phyloP scores from a whole-genome alignment of 2,113 vertebrate species.

The Chloroceryle aenea region DNA sequence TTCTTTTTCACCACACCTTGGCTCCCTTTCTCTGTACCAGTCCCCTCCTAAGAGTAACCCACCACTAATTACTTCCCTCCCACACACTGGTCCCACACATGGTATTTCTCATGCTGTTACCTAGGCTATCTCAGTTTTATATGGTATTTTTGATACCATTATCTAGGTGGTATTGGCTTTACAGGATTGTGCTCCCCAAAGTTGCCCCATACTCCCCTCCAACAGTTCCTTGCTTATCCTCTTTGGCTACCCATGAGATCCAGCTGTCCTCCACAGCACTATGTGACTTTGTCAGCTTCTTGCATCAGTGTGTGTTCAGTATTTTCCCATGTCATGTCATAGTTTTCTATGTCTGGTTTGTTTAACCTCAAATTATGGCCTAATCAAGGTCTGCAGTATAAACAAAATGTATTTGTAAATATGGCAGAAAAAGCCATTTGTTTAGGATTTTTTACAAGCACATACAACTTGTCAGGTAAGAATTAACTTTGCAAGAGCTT shows the following conservation, averaged over 20 bases:
- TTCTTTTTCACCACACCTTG: neutral
- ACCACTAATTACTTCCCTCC: neutral
- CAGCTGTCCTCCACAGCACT: neutral
- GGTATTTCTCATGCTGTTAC: neutral
- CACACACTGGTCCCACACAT: neutral
- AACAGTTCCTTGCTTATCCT: neutral
- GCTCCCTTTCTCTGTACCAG: neutral
- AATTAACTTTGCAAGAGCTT: neutral
- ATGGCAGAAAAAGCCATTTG: neutral
- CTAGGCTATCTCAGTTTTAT: neutral
- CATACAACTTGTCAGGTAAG: neutral
- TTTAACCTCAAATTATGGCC: neutral
- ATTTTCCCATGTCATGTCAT: neutral
- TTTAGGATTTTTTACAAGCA: neutral
- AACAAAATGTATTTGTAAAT: neutral
- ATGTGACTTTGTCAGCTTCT: neutral
- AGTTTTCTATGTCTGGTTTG: neutral
- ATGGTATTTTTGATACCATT: neutral
- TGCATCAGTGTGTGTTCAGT: neutral
- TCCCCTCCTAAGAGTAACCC: accelerated
- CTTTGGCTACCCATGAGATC: neutral
- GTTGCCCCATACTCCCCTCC: neutral
- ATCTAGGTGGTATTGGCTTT: neutral
- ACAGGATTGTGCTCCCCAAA: neutral
- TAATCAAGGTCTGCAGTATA: neutral